Base-by-base conservation (phyloP, 2,113 vertebrate genomes). In the Buteo buteo region DNA sequence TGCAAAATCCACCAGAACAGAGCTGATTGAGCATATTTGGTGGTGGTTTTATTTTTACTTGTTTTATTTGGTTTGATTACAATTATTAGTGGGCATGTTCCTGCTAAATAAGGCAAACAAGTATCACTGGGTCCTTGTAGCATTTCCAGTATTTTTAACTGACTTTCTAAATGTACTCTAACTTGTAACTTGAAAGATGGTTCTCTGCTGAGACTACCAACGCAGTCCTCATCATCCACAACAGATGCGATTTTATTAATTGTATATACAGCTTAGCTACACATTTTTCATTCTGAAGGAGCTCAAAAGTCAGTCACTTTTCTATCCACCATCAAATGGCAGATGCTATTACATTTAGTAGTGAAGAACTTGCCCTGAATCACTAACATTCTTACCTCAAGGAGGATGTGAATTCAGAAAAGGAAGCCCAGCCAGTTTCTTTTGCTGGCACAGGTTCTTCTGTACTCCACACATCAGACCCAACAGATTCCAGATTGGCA, bases 391-490 rank as follows among this genome's bases (percentile, higher is more conserved):
- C 94, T 94, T 96, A 99, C 99, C 98, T 99, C 97, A 98, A 96
- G 55, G 97, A 94, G 10, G 99, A 98, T 1, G 99, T 97, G 95
- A 99, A 99, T 95, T 98, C 99, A 13, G 99, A 98, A 96, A 99
- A 99, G 19, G 99, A 99, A 40, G 99, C 99, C 99, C 99, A 99
- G 88, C 98, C 98, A 1, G 98, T 98, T 96, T 99, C 99, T 74
- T 99, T 98, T 49, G 97, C 96, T 25, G 98, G 96, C 86, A 98
- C 74, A 3, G 98, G 84, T 61, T 98, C 95, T 79, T 98, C 97
- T 44, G 99, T 98, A 97, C 98, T 99, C 99, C 99, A 99, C 19
- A 98, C 97, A 17, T 98, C 97, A 90, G 98, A 97, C 10, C 98
- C 98, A 94, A 98, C 98, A 25, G 97, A 98, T 92, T 98, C 98